Conservation (phyloP, 2,113 vertebrate species). For the Tupaia chinensis region DNA sequence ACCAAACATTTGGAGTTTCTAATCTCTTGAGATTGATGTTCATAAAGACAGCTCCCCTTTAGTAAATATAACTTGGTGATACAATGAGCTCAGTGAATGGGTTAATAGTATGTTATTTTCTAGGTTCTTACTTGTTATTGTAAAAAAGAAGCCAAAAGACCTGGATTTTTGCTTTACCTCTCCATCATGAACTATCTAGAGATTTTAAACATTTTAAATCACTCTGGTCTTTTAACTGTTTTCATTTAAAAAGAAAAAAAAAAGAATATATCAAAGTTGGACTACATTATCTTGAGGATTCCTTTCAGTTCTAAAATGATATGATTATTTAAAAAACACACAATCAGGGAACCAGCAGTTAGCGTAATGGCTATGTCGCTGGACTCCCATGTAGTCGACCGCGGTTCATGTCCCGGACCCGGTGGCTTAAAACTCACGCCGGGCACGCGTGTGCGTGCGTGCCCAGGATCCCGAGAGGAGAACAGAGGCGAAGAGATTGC, state of each 20-base stretch:
- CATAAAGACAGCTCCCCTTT: background rate
- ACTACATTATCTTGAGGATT: conserved; percentile 20
- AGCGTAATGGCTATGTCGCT: too few species aligned
- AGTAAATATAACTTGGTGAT: conserved; percentile 11
- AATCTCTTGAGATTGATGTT: background rate
- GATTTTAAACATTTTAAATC: conserved; percentile 11
- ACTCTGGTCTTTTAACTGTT: background rate
- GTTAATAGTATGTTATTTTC: conserved; percentile 55
- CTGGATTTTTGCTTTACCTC: conserved; percentile 18
- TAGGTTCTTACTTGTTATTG: conserved; percentile 39
- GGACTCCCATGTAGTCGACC: too few species aligned
- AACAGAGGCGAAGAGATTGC: too few species aligned
- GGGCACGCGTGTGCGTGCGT: background rate
- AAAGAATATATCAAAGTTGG: background rate
- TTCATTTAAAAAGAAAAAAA: background rate
- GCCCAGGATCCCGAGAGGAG: too few species aligned
- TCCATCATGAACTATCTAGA: conserved; percentile 7
- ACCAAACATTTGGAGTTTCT: conserved; percentile 45
- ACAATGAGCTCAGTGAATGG: background rate
- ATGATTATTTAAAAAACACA: background rate
- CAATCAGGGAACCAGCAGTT: too few species aligned
- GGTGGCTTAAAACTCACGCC: too few species aligned
- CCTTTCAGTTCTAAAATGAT: conserved; percentile 15
- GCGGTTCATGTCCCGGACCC: too few species aligned
- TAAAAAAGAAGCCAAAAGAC: conserved; percentile 3